Percentiles rank a stretch among this genome's conserved stretches.
phyloP scores from a whole-genome alignment of 1,140 invertebrate genomes.

The Chionoecetes opilio region DNA sequence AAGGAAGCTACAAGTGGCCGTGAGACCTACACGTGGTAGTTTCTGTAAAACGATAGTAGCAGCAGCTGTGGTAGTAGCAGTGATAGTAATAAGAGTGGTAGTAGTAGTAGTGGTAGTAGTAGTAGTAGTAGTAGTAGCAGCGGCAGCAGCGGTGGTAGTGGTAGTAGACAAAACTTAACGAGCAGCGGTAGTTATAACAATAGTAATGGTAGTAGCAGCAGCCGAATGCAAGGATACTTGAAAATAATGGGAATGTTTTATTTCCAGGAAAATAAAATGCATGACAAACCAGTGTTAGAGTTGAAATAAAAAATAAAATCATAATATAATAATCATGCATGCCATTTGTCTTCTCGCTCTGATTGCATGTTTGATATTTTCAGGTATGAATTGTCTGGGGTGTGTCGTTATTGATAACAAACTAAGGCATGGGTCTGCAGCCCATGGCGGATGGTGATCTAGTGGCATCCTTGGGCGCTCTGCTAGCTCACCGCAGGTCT shows the following conservation, averaged over 20 bases:
- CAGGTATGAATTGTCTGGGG: not conserved
- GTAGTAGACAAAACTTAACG: not conserved
- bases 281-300: not conserved
- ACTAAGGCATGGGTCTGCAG: too few species aligned
- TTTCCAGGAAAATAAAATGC: not conserved
- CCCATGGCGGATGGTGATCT: not conserved
- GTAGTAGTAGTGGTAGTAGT: not conserved
- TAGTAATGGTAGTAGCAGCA: not conserved
- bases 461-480: not conserved
- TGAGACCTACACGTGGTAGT: too few species aligned
- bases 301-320: not conserved
- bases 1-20: too few species aligned
- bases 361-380: not conserved
- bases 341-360: not conserved
- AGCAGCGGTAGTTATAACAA: not conserved
- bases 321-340: not conserved
- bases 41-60: too few species aligned
- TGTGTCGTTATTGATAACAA: not conserved
- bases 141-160: not conserved
- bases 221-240: not conserved
- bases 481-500: conserved; percentile 90
- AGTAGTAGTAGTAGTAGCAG: not conserved
- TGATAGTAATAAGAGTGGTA: not conserved
- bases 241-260: conserved; percentile 6
- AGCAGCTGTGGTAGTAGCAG: too few species aligned